Conservation (phyloP, 2,888 invertebrate species). For the Ditylenchus weischeri region DNA sequence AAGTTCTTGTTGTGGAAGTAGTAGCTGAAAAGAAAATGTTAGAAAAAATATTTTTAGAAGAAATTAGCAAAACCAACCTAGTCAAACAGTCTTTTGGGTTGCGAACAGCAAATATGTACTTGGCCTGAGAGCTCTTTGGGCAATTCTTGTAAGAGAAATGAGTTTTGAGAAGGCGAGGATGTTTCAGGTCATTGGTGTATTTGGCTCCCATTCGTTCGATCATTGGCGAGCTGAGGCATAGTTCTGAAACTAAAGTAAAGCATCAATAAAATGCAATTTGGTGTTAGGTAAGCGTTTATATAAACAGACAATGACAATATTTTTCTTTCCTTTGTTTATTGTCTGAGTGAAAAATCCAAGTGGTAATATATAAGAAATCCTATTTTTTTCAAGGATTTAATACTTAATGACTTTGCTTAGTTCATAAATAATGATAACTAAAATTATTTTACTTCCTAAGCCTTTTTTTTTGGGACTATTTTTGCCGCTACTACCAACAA, state of each 20-base stretch:
- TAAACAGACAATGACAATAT: not conserved
- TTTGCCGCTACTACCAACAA: too few relatives aligned
- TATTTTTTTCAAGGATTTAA: too few relatives aligned
- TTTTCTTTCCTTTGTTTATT: not conserved
- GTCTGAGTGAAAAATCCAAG: too few relatives aligned
- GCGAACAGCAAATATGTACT: constrained; percentile 56
- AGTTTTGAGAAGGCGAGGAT: constrained; percentile 54
- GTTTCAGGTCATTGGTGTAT: constrained; percentile 45
- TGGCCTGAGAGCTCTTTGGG: constrained; percentile 48
- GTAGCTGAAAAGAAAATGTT: constrained; percentile 25
- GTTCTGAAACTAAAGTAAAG: constrained; percentile 42
- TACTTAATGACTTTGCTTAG: too few relatives aligned
- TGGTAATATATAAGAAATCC: too few relatives aligned
- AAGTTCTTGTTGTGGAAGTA: constrained; percentile 52
- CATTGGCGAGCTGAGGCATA: constrained; percentile 54
- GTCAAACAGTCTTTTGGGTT: constrained; percentile 57
- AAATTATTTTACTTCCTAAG: too few relatives aligned
- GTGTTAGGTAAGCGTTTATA: not conserved
- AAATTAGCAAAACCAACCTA: too few relatives aligned
- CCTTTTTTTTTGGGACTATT: too few relatives aligned
- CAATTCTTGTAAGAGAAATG: constrained; percentile 52
- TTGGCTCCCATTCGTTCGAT: constrained; percentile 56
- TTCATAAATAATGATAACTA: too few relatives aligned
- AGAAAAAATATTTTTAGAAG: constrained; percentile 9
- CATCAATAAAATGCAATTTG: not conserved